phyloP scores from a whole-genome alignment of 2,113 vertebrate species.

The Pollachius pollachius region DNA sequence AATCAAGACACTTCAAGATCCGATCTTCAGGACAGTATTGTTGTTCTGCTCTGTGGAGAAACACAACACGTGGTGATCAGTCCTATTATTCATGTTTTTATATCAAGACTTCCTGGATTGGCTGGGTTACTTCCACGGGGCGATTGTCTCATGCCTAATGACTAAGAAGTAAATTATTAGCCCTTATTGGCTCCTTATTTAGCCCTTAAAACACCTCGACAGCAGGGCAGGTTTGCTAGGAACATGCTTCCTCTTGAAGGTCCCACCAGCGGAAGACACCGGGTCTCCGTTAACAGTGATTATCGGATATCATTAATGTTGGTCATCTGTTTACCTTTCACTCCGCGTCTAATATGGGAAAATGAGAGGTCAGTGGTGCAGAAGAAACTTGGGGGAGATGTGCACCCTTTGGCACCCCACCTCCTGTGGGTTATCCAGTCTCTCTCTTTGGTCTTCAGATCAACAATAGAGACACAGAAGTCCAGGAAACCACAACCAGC shows the following conservation, averaged over 20 bases:
- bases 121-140: too few relatives aligned
- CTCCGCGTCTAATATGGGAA: conserved; percentile 58
- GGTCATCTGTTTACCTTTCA: conserved; percentile 72
- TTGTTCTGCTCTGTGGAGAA: too few relatives aligned
- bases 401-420: conserved; percentile 54
- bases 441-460: conserved; percentile 29
- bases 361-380: conserved; percentile 62
- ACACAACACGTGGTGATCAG: too few relatives aligned
- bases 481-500: not conserved
- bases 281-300: conserved; percentile 63
- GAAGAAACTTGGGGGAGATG: conserved; percentile 37
- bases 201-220: conserved; percentile 24
- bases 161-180: too few relatives aligned
- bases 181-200: too few relatives aligned
- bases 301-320: conserved; percentile 75
- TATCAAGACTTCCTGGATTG: too few relatives aligned
- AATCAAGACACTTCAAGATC: conserved; percentile 10
- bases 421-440: conserved; percentile 43
- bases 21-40: too few relatives aligned
- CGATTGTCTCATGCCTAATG: too few relatives aligned
- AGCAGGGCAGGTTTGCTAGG: conserved; percentile 27
- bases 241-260: conserved; percentile 46
- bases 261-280: conserved; percentile 57
- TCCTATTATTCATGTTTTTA: too few relatives aligned
- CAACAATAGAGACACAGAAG: conserved; percentile 34